Conservation (phyloP, 2,797 vertebrate species). For the Austrolebias charrua region DNA sequence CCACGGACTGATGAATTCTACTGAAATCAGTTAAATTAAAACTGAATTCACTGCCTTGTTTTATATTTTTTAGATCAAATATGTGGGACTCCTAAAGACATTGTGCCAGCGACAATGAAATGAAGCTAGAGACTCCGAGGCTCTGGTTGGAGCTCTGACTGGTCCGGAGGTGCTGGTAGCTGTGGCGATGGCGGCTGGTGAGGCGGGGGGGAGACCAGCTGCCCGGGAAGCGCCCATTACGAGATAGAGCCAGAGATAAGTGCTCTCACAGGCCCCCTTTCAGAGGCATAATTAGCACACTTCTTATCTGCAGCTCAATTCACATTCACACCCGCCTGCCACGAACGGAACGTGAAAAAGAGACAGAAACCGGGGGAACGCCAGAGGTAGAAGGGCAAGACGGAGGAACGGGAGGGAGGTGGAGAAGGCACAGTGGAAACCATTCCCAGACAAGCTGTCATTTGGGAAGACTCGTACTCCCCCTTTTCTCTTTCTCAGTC, state of each 20-base stretch:
- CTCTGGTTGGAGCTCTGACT: slow-evolving; percentile 53
- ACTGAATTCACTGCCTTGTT: neutral
- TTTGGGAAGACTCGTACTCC: slow-evolving; percentile 43
- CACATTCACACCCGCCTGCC: slow-evolving; percentile 83
- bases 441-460: slow-evolving; percentile 71
- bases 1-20: neutral
- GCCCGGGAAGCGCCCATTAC: slow-evolving; percentile 86
- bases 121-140: slow-evolving; percentile 5
- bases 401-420: slow-evolving; percentile 44
- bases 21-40: neutral
- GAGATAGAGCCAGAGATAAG: slow-evolving; percentile 87
- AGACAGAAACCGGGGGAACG: slow-evolving; percentile 57
- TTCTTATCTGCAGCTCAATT: slow-evolving; percentile 87
- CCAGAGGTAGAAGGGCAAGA: slow-evolving; percentile 54
- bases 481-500: slow-evolving; percentile 56
- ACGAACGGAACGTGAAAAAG: slow-evolving; percentile 71
- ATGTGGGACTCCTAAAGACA: neutral
- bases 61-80: neutral
- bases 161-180: slow-evolving; percentile 54
- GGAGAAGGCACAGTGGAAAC: slow-evolving; percentile 60
- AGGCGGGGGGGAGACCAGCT: slow-evolving; percentile 76
- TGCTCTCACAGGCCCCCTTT: slow-evolving; percentile 88
- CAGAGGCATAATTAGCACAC: slow-evolving; percentile 87
- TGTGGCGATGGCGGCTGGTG: slow-evolving; percentile 55
- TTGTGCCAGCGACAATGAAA: neutral